Conservation (phyloP, 1,140 invertebrate species). For the Hyles euphorbiae region DNA sequence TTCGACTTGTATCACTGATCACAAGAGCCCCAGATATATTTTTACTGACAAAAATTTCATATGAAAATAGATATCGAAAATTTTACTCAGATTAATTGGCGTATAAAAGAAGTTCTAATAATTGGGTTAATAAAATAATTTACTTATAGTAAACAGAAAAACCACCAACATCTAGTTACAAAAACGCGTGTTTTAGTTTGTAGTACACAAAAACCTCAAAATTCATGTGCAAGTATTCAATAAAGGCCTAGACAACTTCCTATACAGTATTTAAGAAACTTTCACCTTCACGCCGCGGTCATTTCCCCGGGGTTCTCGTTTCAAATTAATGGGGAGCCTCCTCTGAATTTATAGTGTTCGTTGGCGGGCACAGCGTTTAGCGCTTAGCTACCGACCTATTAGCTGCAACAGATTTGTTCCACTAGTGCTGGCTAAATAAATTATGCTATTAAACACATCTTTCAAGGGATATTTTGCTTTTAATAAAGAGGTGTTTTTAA, state of each 20-base stretch:
- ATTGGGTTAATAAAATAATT: neutral
- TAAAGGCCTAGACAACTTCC: too few relatives aligned
- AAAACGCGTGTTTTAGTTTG: neutral
- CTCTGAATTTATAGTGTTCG: slow-evolving; percentile 36
- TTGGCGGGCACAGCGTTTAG: slow-evolving; percentile 33
- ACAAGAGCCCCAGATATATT: too few relatives aligned
- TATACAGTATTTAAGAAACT: neutral
- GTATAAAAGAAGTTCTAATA: too few relatives aligned
- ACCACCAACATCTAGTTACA: neutral
- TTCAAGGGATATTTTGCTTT: too few relatives aligned
- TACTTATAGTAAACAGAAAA: too few relatives aligned
- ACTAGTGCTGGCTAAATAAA: slow-evolving; percentile 15
- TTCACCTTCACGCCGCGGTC: slow-evolving; percentile 2
- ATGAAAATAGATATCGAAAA: too few relatives aligned
- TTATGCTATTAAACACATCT: neutral
- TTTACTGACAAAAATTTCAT: too few relatives aligned
- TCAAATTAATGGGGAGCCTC: slow-evolving; percentile 22
- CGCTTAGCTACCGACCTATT: slow-evolving; percentile 23
- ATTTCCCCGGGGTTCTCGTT: slow-evolving; percentile 5
- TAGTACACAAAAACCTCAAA: too few relatives aligned
- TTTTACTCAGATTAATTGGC: too few relatives aligned
- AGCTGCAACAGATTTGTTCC: slow-evolving; percentile 3
- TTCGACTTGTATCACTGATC: too few relatives aligned
- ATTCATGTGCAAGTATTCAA: too few relatives aligned
- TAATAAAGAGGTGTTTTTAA: too few relatives aligned